Percentiles rank a stretch among this genome's conserved stretches.
Conservation (phyloP, 1,140 invertebrate genomes). For the Drosophila takahashii region DNA sequence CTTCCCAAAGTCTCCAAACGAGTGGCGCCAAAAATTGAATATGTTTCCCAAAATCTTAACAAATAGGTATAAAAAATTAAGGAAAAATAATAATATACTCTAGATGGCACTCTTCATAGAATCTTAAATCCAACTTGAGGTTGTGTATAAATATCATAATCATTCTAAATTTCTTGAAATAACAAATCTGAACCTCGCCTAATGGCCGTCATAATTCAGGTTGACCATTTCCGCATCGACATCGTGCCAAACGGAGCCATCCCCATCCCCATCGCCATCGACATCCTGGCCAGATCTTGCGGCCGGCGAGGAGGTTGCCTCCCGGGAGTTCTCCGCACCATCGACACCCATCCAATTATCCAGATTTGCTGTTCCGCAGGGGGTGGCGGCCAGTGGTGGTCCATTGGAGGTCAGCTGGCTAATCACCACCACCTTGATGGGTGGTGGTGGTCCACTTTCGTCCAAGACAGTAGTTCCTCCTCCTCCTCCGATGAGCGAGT, state of each 20-base stretch:
- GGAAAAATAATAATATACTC: no score
- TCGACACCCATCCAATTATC: neutral
- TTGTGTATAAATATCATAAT: no score
- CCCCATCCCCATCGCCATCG: neutral
- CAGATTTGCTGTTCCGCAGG: neutral
- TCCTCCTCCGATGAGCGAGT: no score
- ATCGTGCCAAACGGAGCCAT: conserved; percentile 5
- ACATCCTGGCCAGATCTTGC: conserved; percentile 1
- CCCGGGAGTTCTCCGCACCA: neutral
- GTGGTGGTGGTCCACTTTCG: neutral
- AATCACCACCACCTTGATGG: neutral
- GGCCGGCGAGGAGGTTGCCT: neutral
- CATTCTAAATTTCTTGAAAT: neutral
- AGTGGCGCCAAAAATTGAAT: no score
- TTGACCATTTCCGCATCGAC: neutral
- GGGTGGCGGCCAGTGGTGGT: neutral
- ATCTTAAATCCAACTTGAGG: no score
- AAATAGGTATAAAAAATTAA: no score
- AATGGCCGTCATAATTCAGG: neutral
- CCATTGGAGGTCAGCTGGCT: neutral
- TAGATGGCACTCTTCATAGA: no score
- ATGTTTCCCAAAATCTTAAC: no score
- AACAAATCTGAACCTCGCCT: no score
- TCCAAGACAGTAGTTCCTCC: neutral
- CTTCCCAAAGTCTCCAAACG: neutral